Percentiles rank a stretch among this genome's conserved stretches.
phyloP scores from a whole-genome alignment of 2,888 invertebrate genomes.

The Lasioglossum figueresi region DNA sequence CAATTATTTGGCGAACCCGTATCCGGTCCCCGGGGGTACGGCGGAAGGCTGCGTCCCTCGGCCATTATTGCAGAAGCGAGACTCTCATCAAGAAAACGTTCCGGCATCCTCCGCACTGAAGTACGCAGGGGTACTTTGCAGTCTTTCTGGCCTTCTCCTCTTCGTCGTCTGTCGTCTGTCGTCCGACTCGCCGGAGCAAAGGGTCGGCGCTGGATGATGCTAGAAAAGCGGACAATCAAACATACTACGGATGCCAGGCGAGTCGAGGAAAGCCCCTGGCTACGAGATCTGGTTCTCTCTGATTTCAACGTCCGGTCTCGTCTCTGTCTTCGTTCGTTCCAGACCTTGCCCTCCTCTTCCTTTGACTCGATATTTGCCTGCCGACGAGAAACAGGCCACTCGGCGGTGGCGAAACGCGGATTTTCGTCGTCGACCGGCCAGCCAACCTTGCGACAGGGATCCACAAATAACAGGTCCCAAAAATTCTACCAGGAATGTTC shows the following conservation, averaged over 20 bases:
- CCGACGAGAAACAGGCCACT: conserved; percentile 25
- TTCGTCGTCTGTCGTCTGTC: conserved; percentile 62
- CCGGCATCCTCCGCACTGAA: conserved; percentile 54
- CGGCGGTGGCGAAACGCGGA: conserved; percentile 1
- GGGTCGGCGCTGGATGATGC: conserved; percentile 62
- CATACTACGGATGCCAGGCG: conserved; percentile 67
- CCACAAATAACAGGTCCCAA: too few species aligned
- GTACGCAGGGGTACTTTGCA: conserved; percentile 54
- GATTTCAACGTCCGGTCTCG: conserved; percentile 34
- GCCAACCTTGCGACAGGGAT: background rate
- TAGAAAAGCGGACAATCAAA: conserved; percentile 73
- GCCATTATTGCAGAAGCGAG: conserved; percentile 37
- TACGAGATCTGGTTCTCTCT: conserved; percentile 40
- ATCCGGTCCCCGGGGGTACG: conserved; percentile 9
- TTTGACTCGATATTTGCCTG: conserved; percentile 31
- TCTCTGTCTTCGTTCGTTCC: background rate
- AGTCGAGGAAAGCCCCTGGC: conserved; percentile 57
- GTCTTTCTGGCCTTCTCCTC: conserved; percentile 50
- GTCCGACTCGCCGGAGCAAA: conserved; percentile 55
- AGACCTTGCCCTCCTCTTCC: background rate
- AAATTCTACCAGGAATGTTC: too few species aligned
- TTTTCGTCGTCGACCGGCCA: background rate
- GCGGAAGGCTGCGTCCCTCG: conserved; percentile 18
- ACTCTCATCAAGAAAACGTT: conserved; percentile 39
- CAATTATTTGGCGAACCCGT: conserved; percentile 32